These are phyloP conservation scores for Oryzias curvinotus DNA, from an alignment of 2,113 vertebrate genomes.

Conservation along the genomic window DNA sequence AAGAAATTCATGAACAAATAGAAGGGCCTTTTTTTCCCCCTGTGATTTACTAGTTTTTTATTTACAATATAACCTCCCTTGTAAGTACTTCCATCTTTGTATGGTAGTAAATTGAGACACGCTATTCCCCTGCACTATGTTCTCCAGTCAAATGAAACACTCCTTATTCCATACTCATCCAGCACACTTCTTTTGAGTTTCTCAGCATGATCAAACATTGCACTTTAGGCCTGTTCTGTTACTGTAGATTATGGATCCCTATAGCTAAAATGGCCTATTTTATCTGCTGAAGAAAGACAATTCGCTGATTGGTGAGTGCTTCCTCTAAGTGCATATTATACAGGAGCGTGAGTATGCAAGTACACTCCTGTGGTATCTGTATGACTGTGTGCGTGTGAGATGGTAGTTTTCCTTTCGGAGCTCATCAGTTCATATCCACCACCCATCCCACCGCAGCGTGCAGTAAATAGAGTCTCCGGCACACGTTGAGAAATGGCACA, in stretches of 20 bases:
- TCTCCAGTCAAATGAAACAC: slow-evolving; percentile 51
- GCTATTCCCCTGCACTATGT: slow-evolving; percentile 13
- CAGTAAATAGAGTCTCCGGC: slow-evolving; percentile 76
- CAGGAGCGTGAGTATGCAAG: slow-evolving; percentile 10
- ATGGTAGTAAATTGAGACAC: no score
- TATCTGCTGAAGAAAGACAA: slow-evolving; percentile 61
- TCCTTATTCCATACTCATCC: slow-evolving; percentile 27
- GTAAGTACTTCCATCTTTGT: no score
- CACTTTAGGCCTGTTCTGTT: slow-evolving; percentile 42
- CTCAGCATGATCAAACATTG: slow-evolving; percentile 54
- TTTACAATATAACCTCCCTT: no score
- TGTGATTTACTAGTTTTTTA: no score
- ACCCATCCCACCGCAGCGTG: slow-evolving; percentile 71
- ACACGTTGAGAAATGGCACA: slow-evolving; percentile 78
- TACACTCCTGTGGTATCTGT: slow-evolving; percentile 32
- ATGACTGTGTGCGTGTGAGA: slow-evolving; percentile 43
- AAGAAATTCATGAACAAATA: no score
- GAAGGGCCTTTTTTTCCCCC: no score
- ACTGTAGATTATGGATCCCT: slow-evolving; percentile 58
- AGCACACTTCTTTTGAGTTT: slow-evolving; percentile 35
- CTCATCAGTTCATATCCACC: slow-evolving; percentile 76
- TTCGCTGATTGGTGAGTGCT: slow-evolving; percentile 62
- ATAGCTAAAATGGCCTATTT: slow-evolving; percentile 63
- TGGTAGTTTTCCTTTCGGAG: slow-evolving; percentile 73
- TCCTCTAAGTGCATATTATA: slow-evolving; percentile 29